Evolutionary conservation across 2,888 invertebrate genomes (phyloP).

Genomic region (Rosalia funebris): DNA sequence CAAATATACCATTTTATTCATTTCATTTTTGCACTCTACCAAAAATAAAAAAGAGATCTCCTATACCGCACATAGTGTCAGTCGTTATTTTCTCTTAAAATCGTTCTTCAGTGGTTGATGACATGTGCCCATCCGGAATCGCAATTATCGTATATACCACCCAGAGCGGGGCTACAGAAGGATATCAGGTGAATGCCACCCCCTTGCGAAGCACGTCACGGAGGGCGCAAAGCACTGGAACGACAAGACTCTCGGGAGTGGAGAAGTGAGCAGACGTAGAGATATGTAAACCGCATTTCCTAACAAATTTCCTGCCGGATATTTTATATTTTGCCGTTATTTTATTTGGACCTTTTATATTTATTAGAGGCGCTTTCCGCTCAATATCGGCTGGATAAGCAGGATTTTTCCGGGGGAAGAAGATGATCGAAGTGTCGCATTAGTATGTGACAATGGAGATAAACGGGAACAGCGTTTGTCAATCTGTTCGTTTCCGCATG

Average conservation of each 20-base stretch:
- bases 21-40: no score
- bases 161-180: constrained; percentile 11
- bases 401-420: constrained; percentile 29
- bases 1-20: no score
- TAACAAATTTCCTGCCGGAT: constrained; percentile 52
- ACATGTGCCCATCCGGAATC: no score
- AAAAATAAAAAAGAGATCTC: no score
- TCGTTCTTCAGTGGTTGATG: no score
- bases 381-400: constrained; percentile 39
- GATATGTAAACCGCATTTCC: constrained; percentile 54
- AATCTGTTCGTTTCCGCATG: constrained; percentile 60
- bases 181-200: constrained; percentile 18
- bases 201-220: background rate
- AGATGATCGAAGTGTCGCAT: constrained; percentile 50
- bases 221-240: constrained; percentile 1
- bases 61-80: no score
- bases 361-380: constrained; percentile 47
- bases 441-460: constrained; percentile 59
- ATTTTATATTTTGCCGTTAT: constrained; percentile 53
- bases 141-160: no score
- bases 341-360: constrained; percentile 46
- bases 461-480: constrained; percentile 61
- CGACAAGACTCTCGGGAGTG: constrained; percentile 16
- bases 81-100: no score
- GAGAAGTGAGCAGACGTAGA: constrained; percentile 19